Conservation (phyloP, 1,140 invertebrate genomes). For the Mactra quadrangularis region DNA sequence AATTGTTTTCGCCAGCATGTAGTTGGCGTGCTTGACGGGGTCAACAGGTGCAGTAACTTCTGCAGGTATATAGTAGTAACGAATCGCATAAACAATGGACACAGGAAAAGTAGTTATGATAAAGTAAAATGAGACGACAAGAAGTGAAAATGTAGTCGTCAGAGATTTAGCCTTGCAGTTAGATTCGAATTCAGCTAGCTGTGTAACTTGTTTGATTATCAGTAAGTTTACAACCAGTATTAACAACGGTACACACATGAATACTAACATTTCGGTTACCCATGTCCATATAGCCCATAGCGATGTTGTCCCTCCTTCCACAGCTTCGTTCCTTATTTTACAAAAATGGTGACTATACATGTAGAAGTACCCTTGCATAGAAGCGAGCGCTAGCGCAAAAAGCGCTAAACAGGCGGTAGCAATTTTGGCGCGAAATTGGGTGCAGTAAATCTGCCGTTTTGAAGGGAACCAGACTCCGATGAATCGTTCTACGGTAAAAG, state of each 20-base stretch:
- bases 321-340: conserved; percentile 62
- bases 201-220: conserved; percentile 68
- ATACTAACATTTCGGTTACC: conserved; percentile 75
- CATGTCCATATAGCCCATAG: conserved; percentile 73
- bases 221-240: conserved; percentile 74
- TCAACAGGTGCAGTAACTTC: conserved; percentile 59
- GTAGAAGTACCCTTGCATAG: conserved; percentile 76
- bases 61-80: conserved; percentile 46
- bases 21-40: conserved; percentile 64
- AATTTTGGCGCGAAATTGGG: conserved; percentile 88
- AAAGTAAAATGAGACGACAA: conserved; percentile 79
- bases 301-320: conserved; percentile 59
- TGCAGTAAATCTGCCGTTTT: conserved; percentile 90
- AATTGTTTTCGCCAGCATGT: conserved; percentile 64
- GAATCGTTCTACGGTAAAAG: conserved; percentile 93
- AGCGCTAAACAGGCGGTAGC: conserved; percentile 83
- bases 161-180: conserved; percentile 5
- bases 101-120: conserved; percentile 79
- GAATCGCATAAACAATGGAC: conserved; percentile 73
- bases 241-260: conserved; percentile 72
- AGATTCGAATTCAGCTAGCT: conserved; percentile 36
- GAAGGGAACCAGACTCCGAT: conserved; percentile 97
- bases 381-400: conserved; percentile 65
- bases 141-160: conserved; percentile 76
- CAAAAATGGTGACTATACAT: conserved; percentile 63